phyloP scores from a whole-genome alignment of 30 jellyfish, hydroid and myxozoan species.

The Cassiopea andromeda region DNA sequence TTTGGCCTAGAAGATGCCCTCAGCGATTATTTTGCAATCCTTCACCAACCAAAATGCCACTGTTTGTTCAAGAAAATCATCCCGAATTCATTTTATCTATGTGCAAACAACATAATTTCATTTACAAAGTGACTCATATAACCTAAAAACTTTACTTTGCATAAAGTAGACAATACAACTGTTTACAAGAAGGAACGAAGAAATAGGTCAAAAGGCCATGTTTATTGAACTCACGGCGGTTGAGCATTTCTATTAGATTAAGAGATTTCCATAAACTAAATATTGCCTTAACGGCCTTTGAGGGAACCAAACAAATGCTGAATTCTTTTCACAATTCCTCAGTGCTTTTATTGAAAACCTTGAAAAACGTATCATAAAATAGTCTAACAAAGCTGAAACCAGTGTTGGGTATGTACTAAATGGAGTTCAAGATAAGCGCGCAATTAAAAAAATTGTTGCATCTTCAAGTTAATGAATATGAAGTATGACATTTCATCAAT shows the following conservation, averaged over 20 bases:
- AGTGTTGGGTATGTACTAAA: too few relatives aligned
- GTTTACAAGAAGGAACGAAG: neutral
- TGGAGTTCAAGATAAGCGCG: too few relatives aligned
- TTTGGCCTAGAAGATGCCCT: too few relatives aligned
- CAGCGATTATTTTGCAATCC: too few relatives aligned
- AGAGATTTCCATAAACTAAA: neutral
- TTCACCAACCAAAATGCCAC: too few relatives aligned
- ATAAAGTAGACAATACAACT: neutral
- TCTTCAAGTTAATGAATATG: too few relatives aligned
- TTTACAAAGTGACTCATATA: neutral
- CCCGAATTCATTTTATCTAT: neutral
- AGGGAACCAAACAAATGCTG: neutral
- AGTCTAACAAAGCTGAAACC: too few relatives aligned
- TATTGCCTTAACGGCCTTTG: neutral
- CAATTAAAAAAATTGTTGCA: too few relatives aligned
- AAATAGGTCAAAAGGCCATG: neutral
- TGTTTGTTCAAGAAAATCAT: neutral
- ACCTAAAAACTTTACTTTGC: neutral
- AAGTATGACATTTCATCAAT: too few relatives aligned
- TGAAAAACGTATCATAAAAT: too few relatives aligned
- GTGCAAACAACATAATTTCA: neutral
- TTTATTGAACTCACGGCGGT: neutral
- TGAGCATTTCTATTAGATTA: neutral
- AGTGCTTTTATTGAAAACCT: neutral
- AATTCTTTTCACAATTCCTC: neutral